A percentile compares a stretch with the other conserved stretches of the same genome.
These are phyloP conservation scores for Dreissena polymorpha DNA, from an alignment of 1,140 invertebrate species.

Conservation along the genomic window DNA sequence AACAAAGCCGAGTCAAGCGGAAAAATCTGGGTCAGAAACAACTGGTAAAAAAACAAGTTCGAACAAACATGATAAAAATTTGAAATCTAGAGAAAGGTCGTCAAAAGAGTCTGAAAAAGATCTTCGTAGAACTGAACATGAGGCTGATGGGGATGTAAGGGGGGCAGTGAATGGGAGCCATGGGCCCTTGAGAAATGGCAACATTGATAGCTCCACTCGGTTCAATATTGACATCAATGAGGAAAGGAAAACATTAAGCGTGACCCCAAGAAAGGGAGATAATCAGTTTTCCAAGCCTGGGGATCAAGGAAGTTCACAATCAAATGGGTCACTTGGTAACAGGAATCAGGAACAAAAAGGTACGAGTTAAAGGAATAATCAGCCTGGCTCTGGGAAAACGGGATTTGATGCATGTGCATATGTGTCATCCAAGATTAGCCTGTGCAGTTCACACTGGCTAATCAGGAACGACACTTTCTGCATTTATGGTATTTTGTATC, in stretches of 20 bases:
- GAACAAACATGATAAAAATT: slow-evolving; percentile 21
- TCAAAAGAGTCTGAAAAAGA: slow-evolving; percentile 1
- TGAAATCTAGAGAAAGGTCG: slow-evolving; percentile 4
- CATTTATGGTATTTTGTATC: too few relatives aligned
- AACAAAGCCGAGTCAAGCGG: slow-evolving; percentile 32
- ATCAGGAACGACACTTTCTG: too few relatives aligned
- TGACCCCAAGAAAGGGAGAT: slow-evolving; percentile 38
- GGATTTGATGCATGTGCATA: too few relatives aligned
- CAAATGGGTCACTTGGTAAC: neutral
- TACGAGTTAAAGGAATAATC: neutral
- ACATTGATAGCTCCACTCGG: slow-evolving; percentile 28
- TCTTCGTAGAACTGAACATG: neutral
- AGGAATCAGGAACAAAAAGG: slow-evolving; percentile 1
- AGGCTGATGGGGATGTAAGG: neutral
- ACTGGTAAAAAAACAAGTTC: slow-evolving; percentile 1
- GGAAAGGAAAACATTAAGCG: slow-evolving; percentile 15
- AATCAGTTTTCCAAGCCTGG: slow-evolving; percentile 41
- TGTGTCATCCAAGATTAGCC: too few relatives aligned
- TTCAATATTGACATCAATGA: slow-evolving; percentile 64
- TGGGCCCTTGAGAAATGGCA: neutral
- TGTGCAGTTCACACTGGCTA: too few relatives aligned
- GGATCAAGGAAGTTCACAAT: neutral
- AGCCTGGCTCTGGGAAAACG: too few relatives aligned
- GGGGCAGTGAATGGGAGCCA: neutral
- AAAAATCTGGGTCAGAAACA: slow-evolving; percentile 1